Evolutionary conservation across 2,113 vertebrate species (phyloP), one percentile per base, ranked within the genome.

Genomic region (Atrichornis clamosus): DNA sequence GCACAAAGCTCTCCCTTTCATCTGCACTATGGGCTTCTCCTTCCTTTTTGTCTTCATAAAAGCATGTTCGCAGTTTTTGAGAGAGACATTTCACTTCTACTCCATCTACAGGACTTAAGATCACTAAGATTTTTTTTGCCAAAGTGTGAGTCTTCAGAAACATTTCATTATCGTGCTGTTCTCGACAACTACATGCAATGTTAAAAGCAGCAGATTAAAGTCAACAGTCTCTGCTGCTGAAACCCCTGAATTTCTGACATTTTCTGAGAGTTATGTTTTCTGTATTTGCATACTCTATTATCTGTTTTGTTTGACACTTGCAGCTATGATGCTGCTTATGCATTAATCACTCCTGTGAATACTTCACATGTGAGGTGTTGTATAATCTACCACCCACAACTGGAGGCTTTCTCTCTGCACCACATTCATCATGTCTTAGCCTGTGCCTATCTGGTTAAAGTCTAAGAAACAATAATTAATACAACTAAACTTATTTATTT

Each of bases 231-330:
- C 82, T 84, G 78, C 75, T 81, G 82, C 85, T 93, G 85, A 90
- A 96, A 80, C 33, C 56, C 53, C 75, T 60, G 92, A 72, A 84
- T 90, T 93, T 86, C 79, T 95, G 94, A 96, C 91, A 86, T 96
- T 95, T 96, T 87, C 87, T 84, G 85, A 91, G 95, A 93, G 92
- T 77, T 97, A 73, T 85, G 92, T 95, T 96, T 94, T 84, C 85
- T 94, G 68, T 95, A 89, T 97, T 90, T 97, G 90, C 96, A 96
- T 96, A 95, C 92, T 97, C 93, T 93, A 94, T 96, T 96, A 96
- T 96, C 92, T 92, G 78, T 96, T 96, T 97, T 96, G 93, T 96
- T 96, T 97, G 96, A 96, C 96, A 96, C 93, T 92, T 90, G 68
- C 88, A 95, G 90, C 90, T 94, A 95, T 84, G 83, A 94, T 91